Conservation (phyloP, 2,113 vertebrate genomes). For the Psammodynastes pulverulentus region DNA sequence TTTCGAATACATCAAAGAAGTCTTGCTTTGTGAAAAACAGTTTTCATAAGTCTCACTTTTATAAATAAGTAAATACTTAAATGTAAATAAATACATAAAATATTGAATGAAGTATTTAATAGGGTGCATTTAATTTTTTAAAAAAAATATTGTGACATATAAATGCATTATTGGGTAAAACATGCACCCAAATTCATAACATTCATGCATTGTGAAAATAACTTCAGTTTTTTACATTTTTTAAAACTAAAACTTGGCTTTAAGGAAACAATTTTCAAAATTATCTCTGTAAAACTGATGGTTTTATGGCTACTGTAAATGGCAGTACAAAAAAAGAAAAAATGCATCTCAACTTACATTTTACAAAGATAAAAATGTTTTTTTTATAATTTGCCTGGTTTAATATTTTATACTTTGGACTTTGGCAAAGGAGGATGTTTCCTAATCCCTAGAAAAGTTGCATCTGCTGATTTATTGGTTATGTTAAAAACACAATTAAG, state of each 20-base stretch:
- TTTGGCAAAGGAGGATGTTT: slow-evolving; percentile 27
- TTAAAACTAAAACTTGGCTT: background rate
- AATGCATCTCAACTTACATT: slow-evolving; percentile 18
- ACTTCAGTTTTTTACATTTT: background rate
- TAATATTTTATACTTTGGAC: background rate
- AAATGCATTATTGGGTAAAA: background rate
- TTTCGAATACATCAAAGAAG: background rate
- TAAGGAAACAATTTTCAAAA: background rate
- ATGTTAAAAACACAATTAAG: slow-evolving; percentile 27
- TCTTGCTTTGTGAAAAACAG: background rate
- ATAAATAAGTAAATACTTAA: background rate
- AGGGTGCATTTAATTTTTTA: background rate
- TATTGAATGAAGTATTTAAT: background rate
- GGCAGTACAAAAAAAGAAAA: background rate
- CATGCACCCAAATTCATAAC: background rate
- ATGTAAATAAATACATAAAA: background rate
- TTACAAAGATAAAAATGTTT: slow-evolving; percentile 13
- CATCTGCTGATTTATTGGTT: slow-evolving; percentile 16
- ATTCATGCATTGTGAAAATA: background rate
- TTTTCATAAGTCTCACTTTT: background rate
- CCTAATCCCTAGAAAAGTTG: background rate
- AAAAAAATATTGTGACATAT: background rate
- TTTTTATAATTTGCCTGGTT: slow-evolving; percentile 30
- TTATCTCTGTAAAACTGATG: background rate
- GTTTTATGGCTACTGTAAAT: background rate